A percentile compares a stretch with the other conserved stretches of the same genome.
Conservation (phyloP, 2,888 invertebrate genomes). For the Pilophorus perplexus region DNA sequence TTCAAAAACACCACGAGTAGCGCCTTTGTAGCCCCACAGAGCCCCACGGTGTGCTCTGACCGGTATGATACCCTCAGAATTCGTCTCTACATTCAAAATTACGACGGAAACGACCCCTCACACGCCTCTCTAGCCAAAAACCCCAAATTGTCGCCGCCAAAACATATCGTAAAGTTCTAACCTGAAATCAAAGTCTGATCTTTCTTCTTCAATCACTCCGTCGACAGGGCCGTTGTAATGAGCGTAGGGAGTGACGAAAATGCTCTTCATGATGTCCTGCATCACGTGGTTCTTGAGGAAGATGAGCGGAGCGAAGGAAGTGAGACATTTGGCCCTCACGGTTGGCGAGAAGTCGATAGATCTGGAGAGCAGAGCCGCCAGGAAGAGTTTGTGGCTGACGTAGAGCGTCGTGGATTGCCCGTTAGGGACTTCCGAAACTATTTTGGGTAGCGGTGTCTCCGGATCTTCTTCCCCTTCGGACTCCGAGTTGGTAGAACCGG, state of each 20-base stretch:
- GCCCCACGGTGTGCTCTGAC: too few species aligned
- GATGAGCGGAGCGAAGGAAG: conserved; percentile 58
- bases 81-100: too few species aligned
- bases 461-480: conserved; percentile 3
- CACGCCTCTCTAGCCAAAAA: too few species aligned
- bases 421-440: not conserved
- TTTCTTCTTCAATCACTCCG: conserved; percentile 23
- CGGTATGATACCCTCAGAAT: too few species aligned
- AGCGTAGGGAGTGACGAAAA: conserved; percentile 34
- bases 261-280: conserved; percentile 9
- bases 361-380: conserved; percentile 58
- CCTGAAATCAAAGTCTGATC: conserved; percentile 42
- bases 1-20: too few species aligned
- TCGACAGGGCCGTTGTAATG: conserved; percentile 19
- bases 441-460: conserved; percentile 4
- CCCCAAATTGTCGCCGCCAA: too few species aligned
- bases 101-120: too few species aligned
- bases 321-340: conserved; percentile 63
- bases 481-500: not conserved
- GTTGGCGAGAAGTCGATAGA: conserved; percentile 60
- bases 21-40: too few species aligned
- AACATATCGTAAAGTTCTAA: too few species aligned
- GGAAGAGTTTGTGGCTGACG: conserved; percentile 51
- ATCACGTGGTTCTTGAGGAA: conserved; percentile 11
- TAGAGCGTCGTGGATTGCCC: not conserved